Evolutionary conservation across 2,113 vertebrate genomes (phyloP).

Genomic region (Cynocephalus volans): DNA sequence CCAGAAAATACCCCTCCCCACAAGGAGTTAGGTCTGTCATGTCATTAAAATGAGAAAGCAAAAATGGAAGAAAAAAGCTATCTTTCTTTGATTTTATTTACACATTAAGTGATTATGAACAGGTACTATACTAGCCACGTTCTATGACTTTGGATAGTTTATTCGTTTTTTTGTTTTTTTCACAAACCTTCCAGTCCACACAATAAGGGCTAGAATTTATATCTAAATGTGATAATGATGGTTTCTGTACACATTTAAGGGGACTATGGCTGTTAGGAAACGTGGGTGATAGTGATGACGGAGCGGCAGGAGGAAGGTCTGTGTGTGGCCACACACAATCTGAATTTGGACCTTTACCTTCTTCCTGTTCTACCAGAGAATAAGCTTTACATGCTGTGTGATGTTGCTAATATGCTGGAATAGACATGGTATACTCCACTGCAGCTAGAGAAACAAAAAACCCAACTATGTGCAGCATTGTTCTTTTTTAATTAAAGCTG

Average conservation of each 20-base stretch:
- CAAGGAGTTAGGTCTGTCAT: not conserved
- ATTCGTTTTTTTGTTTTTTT: not conserved
- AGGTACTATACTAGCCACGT: rapidly evolving
- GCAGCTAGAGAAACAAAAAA: not conserved
- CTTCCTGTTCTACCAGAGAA: rapidly evolving
- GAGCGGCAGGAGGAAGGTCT: not conserved
- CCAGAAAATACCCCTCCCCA: not conserved
- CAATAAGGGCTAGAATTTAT: not conserved
- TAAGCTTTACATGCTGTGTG: not conserved
- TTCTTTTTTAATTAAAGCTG: not conserved
- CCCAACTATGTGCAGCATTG: too few species aligned
- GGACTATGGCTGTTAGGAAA: not conserved
- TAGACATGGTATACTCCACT: rapidly evolving
- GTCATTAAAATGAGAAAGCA: not conserved
- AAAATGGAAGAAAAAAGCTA: too few species aligned
- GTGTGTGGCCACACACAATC: rapidly evolving
- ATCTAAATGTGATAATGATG: too few species aligned
- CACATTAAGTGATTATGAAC: not conserved
- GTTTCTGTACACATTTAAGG: too few species aligned
- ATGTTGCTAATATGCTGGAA: not conserved
- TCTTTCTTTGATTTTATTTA: not conserved
- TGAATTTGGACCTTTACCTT: not conserved
- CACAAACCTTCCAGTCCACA: not conserved
- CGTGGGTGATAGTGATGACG: rapidly evolving
- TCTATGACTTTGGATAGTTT: not conserved